Evolutionary conservation across 2,113 vertebrate genomes (phyloP).

Genomic region (Aegypius monachus): DNA sequence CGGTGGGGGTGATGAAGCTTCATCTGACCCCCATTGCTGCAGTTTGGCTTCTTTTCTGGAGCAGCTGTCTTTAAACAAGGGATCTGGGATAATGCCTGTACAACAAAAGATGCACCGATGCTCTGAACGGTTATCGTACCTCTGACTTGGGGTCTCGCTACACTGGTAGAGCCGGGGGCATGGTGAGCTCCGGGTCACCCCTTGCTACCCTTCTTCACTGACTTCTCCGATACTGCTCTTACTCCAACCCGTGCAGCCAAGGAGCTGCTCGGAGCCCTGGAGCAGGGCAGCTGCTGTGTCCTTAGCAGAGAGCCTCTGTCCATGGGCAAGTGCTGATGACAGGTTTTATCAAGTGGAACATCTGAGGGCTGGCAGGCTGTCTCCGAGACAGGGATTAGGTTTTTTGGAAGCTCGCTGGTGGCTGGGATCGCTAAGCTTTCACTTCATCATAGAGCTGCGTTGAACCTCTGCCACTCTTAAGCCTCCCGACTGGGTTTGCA

Average conservation of each 20-base stretch:
- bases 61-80: background rate
- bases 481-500: background rate
- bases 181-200: background rate
- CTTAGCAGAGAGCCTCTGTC: background rate
- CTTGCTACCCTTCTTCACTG: background rate
- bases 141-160: background rate
- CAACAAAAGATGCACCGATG: background rate
- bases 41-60: background rate
- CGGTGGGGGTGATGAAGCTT: accelerated
- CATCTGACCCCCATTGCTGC: accelerated
- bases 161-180: accelerated
- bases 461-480: background rate
- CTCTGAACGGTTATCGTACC: background rate
- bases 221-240: accelerated
- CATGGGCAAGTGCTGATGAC: background rate
- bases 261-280: background rate
- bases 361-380: slow-evolving; percentile 1
- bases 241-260: background rate
- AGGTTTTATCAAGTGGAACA: slow-evolving; percentile 10
- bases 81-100: background rate
- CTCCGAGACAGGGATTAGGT: background rate
- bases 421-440: background rate
- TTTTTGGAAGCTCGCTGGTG: background rate
- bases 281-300: background rate
- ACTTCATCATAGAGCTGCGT: background rate